These are phyloP conservation scores for Microtus pennsylvanicus DNA, from an alignment of 2,113 vertebrate species.

Conservation along the genomic window DNA sequence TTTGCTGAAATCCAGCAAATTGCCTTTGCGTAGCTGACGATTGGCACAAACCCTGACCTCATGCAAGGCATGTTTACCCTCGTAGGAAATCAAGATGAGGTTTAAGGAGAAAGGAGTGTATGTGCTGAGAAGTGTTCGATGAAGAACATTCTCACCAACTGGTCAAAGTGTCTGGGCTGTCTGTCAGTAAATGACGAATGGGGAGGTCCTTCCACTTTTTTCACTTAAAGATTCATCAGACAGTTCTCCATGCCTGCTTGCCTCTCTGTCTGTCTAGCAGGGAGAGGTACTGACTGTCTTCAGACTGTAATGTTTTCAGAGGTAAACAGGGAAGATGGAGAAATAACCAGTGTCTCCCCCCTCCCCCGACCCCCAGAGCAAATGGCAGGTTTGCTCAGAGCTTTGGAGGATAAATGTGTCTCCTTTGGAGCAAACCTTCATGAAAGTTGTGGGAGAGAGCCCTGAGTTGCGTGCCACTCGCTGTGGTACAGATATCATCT, in stretches of 20 bases:
- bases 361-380: not conserved
- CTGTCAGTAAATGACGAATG: conserved; percentile 28
- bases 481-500: not conserved
- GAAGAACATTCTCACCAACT: not conserved
- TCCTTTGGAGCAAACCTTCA: not conserved
- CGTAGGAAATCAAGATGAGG: not conserved
- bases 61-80: not conserved
- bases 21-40: not conserved
- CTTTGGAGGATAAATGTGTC: not conserved
- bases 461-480: not conserved
- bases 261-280: conserved; percentile 1
- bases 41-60: not conserved
- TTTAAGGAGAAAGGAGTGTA: not conserved
- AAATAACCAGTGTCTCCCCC: not conserved
- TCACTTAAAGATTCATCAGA: conserved; percentile 22
- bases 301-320: conserved; percentile 12
- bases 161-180: not conserved
- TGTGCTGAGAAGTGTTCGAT: not conserved
- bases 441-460: not conserved
- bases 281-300: conserved; percentile 11
- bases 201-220: not conserved
- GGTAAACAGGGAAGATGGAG: not conserved
- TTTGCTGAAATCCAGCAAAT: not conserved
- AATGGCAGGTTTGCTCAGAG: conserved; percentile 19
- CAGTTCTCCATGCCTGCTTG: not conserved